Conservation (phyloP, 2,797 vertebrate species). For the Bovichtus diacanthus region DNA sequence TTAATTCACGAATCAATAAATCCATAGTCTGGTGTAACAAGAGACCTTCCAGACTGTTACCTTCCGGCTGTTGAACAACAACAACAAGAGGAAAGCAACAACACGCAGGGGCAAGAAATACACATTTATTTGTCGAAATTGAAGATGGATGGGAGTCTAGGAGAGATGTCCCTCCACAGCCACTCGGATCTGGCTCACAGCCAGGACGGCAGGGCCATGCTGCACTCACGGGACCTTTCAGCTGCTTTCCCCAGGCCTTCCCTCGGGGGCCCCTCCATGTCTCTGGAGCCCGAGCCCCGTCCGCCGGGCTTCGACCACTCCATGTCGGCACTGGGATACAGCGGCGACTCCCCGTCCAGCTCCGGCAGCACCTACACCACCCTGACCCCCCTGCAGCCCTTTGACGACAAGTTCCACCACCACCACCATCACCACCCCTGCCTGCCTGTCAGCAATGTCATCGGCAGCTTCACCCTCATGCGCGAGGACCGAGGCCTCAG, state of each 20-base stretch:
- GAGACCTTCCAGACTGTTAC: slow-evolving; percentile 73
- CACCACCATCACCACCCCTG: slow-evolving; percentile 88
- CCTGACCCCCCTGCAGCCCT: slow-evolving; percentile 88
- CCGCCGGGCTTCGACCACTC: slow-evolving; percentile 85
- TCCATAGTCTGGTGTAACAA: slow-evolving; percentile 81
- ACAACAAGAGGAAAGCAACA: slow-evolving; percentile 65
- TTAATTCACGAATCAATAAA: slow-evolving; percentile 85
- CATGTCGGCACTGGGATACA: slow-evolving; percentile 87
- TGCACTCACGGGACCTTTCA: slow-evolving; percentile 85
- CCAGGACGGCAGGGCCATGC: slow-evolving; percentile 85
- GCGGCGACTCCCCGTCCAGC: slow-evolving; percentile 86
- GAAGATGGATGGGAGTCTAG: slow-evolving; percentile 86
- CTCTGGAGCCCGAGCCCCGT: slow-evolving; percentile 86
- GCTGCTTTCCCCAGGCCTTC: slow-evolving; percentile 87
- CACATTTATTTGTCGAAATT: slow-evolving; percentile 26
- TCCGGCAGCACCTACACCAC: slow-evolving; percentile 89
- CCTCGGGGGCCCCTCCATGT: slow-evolving; percentile 84
- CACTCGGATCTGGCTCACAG: slow-evolving; percentile 85
- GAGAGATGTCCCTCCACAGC: slow-evolving; percentile 88
- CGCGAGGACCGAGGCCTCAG: slow-evolving; percentile 86
- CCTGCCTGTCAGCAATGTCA: slow-evolving; percentile 88
- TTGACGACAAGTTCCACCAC: slow-evolving; percentile 90
- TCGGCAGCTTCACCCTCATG: slow-evolving; percentile 90
- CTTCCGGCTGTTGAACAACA: slow-evolving; percentile 65
- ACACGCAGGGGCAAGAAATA: slow-evolving; percentile 18